A percentile compares a stretch with the other conserved stretches of the same genome.
Conservation (phyloP, 2,888 invertebrate genomes). For the Lysandra bellargus region DNA sequence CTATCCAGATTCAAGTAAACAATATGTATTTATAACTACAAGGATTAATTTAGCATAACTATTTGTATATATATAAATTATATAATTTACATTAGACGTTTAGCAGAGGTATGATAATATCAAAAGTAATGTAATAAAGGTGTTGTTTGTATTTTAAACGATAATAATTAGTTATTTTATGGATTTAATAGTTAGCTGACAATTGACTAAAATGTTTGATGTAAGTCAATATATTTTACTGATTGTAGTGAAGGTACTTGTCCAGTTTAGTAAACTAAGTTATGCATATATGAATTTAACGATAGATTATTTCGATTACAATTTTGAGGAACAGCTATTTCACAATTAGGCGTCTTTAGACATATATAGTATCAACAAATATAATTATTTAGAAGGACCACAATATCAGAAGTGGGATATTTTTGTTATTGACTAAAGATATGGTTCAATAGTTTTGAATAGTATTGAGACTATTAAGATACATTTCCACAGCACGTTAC, state of each 20-base stretch:
- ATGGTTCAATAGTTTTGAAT: background rate
- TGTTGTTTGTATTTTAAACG: background rate
- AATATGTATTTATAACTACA: conserved; percentile 75
- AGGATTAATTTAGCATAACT: conserved; percentile 71
- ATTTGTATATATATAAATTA: conserved; percentile 33
- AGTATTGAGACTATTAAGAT: conserved; percentile 7
- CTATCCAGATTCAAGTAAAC: conserved; percentile 77
- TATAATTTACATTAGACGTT: conserved; percentile 42
- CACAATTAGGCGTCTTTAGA: background rate
- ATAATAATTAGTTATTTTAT: too few species aligned
- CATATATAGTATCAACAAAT: background rate
- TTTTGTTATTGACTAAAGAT: background rate
- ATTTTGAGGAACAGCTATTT: background rate
- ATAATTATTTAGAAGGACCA: background rate
- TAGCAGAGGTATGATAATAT: conserved; percentile 51
- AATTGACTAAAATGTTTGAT: too few species aligned
- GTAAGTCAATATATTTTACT: too few species aligned
- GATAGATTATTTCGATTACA: background rate
- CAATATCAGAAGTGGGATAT: conserved; percentile 1
- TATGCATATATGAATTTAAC: background rate
- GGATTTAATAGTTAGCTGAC: too few species aligned
- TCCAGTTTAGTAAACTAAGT: background rate
- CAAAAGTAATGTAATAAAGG: background rate
- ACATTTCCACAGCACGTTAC: background rate
- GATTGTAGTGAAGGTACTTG: too few species aligned